These are phyloP conservation scores for Nymphicus hollandicus DNA, from an alignment of 2,113 vertebrate species.

Conservation along the genomic window DNA sequence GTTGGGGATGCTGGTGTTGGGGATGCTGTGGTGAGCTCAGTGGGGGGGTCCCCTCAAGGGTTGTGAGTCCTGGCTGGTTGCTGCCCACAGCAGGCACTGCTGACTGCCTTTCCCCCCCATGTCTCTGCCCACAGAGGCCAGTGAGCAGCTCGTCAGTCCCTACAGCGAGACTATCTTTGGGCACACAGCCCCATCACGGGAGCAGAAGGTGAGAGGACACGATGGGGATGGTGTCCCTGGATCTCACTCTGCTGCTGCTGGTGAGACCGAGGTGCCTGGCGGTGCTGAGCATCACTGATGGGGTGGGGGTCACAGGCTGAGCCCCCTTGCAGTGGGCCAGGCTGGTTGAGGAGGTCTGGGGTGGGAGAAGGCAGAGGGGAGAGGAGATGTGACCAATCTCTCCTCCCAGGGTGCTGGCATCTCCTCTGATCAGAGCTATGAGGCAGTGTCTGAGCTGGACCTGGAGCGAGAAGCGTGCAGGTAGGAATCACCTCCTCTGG, in stretches of 20 bases:
- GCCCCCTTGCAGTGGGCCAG: accelerated
- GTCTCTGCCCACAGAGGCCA: neutral
- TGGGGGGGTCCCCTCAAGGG: too few relatives aligned
- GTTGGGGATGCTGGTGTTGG: accelerated
- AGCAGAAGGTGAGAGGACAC: slow-evolving; percentile 71
- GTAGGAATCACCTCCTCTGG: slow-evolving; percentile 20
- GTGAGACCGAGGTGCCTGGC: accelerated
- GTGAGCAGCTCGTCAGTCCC: slow-evolving; percentile 73
- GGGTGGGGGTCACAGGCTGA: neutral
- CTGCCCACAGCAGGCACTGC: accelerated
- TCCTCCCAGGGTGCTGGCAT: slow-evolving; percentile 9
- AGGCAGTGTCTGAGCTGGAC: slow-evolving; percentile 42
- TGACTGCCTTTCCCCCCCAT: neutral
- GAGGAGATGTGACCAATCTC: neutral
- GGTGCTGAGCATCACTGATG: neutral
- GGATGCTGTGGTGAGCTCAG: accelerated
- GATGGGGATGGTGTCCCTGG: neutral
- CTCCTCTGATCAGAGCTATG: slow-evolving; percentile 49
- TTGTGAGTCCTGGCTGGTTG: neutral
- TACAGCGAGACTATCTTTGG: slow-evolving; percentile 85
- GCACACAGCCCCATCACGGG: slow-evolving; percentile 4
- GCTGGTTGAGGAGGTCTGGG: neutral
- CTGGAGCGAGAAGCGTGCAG: slow-evolving; percentile 48
- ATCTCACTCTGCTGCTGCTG: neutral
- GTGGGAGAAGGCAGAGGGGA: neutral